Evolutionary conservation across 2,888 invertebrate genomes (phyloP), one percentile per base, ranked within the genome.

Genomic region (Lymantria monacha): DNA sequence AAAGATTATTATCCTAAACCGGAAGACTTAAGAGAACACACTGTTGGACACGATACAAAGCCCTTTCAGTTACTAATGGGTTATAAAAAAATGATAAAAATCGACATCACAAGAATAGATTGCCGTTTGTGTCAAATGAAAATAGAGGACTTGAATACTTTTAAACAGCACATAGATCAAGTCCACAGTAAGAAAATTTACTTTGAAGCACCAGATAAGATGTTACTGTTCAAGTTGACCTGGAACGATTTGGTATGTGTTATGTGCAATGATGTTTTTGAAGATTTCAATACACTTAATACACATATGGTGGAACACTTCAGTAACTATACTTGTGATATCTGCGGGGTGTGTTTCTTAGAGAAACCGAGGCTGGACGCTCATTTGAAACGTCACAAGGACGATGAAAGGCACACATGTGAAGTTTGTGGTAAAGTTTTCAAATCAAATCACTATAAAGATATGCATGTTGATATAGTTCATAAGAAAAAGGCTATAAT

Each of bases 331-430:
- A 87, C 89, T 0, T 92, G 92, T 48, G 89, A 89, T 53, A 65
- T 89, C 0, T 90, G 89, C 44, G 87, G 91, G 0, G 85, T 90
- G 30, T 87, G 89, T 7, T 93, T 93, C 61, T 59, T 92, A 0
- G 92, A 92, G 53, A 88, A 88, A 38, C 82, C 91, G 0, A 76
- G 92, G 0, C 56, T 92, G 11, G 88, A 88, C 12, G 92, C 88
- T 0, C 93, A 93, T 70, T 48, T 87, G 30, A 87, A 86, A 36
- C 53, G 86, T 7, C 91, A 91, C 37, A 86, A 86, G 1, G 91
- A 92, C 44, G 92, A 91, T 49, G 93, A 92, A 30, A 77, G 82
- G 0, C 87, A 92, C 56, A 88, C 87, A 0, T 94, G 94, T 49
- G 88, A 91, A 30, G 76, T 90, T 0, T 92, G 92, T 56, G 91